Percentiles rank a stretch among this genome's conserved stretches.
Conservation (phyloP, 2,113 vertebrate genomes). For the Scomber scombrus region DNA sequence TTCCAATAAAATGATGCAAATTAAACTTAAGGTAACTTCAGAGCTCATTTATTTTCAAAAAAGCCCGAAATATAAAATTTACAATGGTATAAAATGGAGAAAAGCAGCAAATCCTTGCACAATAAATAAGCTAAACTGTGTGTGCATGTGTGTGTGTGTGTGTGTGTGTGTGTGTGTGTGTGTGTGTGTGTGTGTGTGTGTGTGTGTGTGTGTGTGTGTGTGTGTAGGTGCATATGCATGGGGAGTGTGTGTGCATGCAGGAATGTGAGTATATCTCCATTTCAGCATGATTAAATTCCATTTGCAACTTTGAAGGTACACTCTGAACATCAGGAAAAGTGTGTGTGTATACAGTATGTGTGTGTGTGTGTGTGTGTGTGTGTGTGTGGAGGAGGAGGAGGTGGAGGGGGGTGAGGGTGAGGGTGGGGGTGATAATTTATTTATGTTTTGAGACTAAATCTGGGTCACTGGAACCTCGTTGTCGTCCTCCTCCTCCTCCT, state of each 20-base stretch:
- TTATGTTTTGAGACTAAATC: constrained; percentile 87
- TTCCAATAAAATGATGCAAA: too few relatives aligned
- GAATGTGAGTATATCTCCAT: constrained; percentile 31
- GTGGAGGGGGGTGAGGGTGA: constrained; percentile 76
- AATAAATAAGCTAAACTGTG: too few relatives aligned
- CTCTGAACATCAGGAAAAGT: constrained; percentile 54
- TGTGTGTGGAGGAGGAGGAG: constrained; percentile 69
- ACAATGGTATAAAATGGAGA: background rate
- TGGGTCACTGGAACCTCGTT: constrained; percentile 84
- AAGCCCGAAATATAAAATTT: too few relatives aligned
- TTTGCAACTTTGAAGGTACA: constrained; percentile 68
- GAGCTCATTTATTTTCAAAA: too few relatives aligned
- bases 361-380: constrained; percentile 66
- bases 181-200: constrained; percentile 6
- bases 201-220: constrained; percentile 41
- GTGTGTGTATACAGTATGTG: constrained; percentile 53
- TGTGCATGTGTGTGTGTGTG: constrained; percentile 13
- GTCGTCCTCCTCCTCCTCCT: constrained; percentile 51
- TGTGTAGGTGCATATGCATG: constrained; percentile 39
- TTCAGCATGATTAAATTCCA: constrained; percentile 50
- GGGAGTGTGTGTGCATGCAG: constrained; percentile 15
- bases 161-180: constrained; percentile 12
- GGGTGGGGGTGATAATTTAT: constrained; percentile 86
- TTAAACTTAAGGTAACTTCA: too few relatives aligned
- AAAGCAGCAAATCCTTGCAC: background rate